Evolutionary conservation across 1,140 invertebrate species (phyloP), one percentile per base, ranked within the genome.

Genomic region (Euura saliciscinereae): DNA sequence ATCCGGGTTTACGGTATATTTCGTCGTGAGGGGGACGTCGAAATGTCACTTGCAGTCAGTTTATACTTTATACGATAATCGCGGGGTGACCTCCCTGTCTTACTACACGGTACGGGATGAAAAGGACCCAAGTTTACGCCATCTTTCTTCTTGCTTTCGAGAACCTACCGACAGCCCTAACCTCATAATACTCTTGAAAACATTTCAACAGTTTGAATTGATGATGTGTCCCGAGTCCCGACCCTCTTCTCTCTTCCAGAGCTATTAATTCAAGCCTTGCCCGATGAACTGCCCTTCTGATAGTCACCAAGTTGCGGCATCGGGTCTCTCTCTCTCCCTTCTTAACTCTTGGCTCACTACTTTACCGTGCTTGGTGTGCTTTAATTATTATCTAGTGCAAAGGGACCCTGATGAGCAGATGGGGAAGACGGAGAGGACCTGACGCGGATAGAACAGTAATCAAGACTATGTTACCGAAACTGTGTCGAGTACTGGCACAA

Each of bases 21-120:
- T 80, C 82, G 82, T 84, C 80, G 82, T 7, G 7, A 77, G 77
- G 74, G 68, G 77, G 73, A 73, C 73, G 75, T 78, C 83, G 82
- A 84, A 82, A 79, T 82, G 78, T 81, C 83, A 82, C 80, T 83
- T 76, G 79, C 82, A 85, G 82, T 83, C 79, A 81, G 83, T 83
- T 84, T 83, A 75, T 78, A 51, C 46, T 51, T 81, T 79, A 78
- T 79, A 76, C 81, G 74, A 82, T 77, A 82, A 82, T 76, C 74
- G 70, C 2, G 46, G 6, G 51, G n/a, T 59, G 65, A 67, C 46
- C 46, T 2, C 11, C 46, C 46, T 28, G 28, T 28, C 28, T 28
- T 28, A 28, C 28, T 28, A 28, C 28, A 28, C 28, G 28, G 28
- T 28, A 28, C 28, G 28, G 28, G 28, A 28, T 28, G 28, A 28